phyloP scores from a whole-genome alignment of 2,888 invertebrate species.

The Tiphia femorata region DNA sequence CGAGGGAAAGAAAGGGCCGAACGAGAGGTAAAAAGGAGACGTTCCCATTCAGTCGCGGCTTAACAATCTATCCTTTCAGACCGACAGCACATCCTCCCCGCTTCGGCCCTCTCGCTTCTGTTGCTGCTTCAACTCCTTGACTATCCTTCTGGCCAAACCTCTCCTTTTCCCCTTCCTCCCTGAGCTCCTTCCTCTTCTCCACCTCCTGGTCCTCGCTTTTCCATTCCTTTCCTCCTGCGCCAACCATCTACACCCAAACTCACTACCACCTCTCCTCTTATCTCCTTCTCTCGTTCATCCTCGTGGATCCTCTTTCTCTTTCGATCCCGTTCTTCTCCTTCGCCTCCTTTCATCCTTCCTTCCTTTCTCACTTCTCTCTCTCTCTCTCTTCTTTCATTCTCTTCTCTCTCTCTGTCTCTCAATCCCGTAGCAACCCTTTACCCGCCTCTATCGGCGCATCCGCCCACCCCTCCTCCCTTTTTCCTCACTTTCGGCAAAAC shows the following conservation, averaged over 20 bases:
- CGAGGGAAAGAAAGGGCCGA: constrained; percentile 51
- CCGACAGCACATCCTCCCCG: constrained; percentile 44
- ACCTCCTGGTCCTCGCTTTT: constrained; percentile 10
- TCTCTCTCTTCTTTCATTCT: not conserved
- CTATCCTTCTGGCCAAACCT: too few species aligned
- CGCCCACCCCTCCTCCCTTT: not conserved
- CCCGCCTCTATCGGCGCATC: not conserved
- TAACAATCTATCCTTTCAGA: constrained; percentile 61
- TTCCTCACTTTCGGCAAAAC: not conserved
- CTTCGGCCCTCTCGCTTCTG: constrained; percentile 3
- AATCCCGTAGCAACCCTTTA: too few species aligned
- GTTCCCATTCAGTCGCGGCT: constrained; percentile 57
- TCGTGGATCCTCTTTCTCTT: not conserved
- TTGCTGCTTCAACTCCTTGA: constrained; percentile 19
- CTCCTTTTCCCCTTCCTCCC: constrained; percentile 1
- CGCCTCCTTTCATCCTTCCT: not conserved
- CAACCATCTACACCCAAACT: constrained; percentile 11
- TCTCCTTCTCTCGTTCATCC: constrained; percentile 18
- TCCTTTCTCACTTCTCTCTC: not conserved
- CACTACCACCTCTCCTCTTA: constrained; percentile 20
- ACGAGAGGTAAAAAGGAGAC: constrained; percentile 53
- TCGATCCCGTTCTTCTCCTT: too few species aligned
- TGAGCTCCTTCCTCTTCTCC: constrained; percentile 21
- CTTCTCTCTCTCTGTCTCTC: not conserved
- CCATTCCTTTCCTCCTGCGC: constrained; percentile 2